Evolutionary conservation across 2,888 invertebrate genomes (phyloP).

Genomic region (Cartodere bifasciata): DNA sequence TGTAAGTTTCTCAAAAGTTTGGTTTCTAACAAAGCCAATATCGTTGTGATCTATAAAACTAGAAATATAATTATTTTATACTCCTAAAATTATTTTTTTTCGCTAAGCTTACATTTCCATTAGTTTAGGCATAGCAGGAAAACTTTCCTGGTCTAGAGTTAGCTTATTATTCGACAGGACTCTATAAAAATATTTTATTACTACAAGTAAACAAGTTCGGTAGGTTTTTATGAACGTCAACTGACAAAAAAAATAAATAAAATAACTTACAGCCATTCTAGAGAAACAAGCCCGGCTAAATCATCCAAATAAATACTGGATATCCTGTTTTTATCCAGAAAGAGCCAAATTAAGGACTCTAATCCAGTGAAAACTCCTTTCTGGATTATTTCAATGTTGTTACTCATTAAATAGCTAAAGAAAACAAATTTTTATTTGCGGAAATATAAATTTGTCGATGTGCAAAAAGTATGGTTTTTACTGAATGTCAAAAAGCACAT

Average conservation of each 20-base stretch:
- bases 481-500: no score
- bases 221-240: background rate
- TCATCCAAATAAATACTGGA: conserved; percentile 32
- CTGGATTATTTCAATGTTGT: conserved; percentile 30
- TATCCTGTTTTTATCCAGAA: conserved; percentile 37
- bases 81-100: background rate
- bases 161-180: conserved; percentile 39
- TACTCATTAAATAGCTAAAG: conserved; percentile 28
- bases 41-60: conserved; percentile 37
- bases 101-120: conserved; percentile 37
- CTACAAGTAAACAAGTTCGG: background rate
- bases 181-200: conserved; percentile 8
- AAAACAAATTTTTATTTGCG: conserved; percentile 3
- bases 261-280: conserved; percentile 31
- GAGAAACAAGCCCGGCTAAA: conserved; percentile 30
- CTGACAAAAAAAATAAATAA: background rate
- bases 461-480: no score
- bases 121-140: conserved; percentile 37
- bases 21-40: conserved; percentile 34
- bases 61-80: conserved; percentile 9
- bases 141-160: conserved; percentile 32
- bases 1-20: conserved; percentile 35
- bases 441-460: no score
- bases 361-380: conserved; percentile 35
- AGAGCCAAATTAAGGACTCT: conserved; percentile 34